Base-by-base conservation (phyloP, 2,797 vertebrate genomes). In the Chaunax sp. region DNA sequence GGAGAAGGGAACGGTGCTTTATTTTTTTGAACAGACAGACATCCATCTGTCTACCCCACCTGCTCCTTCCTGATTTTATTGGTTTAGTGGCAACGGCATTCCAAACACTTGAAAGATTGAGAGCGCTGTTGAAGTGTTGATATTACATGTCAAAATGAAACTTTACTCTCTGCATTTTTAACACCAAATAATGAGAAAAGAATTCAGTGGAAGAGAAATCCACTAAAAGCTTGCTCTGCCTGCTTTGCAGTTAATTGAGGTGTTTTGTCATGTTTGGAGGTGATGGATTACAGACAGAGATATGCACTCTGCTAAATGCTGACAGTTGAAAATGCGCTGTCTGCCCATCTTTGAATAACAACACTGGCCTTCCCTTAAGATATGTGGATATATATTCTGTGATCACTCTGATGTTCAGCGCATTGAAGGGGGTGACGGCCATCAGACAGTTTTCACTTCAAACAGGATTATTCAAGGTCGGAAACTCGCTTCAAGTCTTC, bases 401-500 rank as follows among this genome's bases (percentile, higher is more conserved):
- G 64, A 75, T 83, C 26, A 15, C 63, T 57, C 54, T 60, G 59
- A 73, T 65, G 53, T 54, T 30, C 14, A 6, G 45, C 70, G 49
- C 60, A 35, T 44, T 55, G 77, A 68, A 45, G 53, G 22, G 64
- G 69, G 72, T 46, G 72, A 72, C 40, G 71, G 69, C 68, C 65
- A 51, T 72, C 75, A 78, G 14, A 10, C 75, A 53, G 64, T 75
- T 78, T 10, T 18, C 66, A 60, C 82, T 77, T 83, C 55, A 86
- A 73, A 80, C 54, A 47, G 33, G 70, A 70, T 77, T 35, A 64
- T 80, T 79, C 69, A 73, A 70, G 71, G 78, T 50, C 65, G 56
- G 52, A 41, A 72, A 44, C 69, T 16, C 16, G 45, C 68, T 62
- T 65, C 38, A 23, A 68, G 45, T 57, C 53, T 67, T 81, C 58